Evolutionary conservation across 2,888 invertebrate genomes (phyloP).

Genomic region (Lamellibrachia columna): DNA sequence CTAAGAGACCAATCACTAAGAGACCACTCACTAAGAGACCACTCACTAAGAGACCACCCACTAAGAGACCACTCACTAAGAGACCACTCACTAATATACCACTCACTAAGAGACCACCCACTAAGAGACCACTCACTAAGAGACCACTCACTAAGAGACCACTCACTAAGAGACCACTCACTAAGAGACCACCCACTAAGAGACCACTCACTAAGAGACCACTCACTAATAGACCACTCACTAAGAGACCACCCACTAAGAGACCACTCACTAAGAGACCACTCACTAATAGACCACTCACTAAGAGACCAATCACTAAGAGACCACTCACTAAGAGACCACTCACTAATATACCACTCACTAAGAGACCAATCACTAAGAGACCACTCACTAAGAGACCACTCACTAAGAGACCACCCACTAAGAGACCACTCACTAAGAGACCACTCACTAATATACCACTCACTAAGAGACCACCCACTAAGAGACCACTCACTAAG

Average conservation of each 20-base stretch:
- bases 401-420: background rate
- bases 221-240: background rate
- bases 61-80: background rate
- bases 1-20: background rate
- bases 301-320: background rate
- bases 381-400: background rate
- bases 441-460: background rate
- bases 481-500: constrained; percentile 7
- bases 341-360: background rate
- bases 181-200: background rate
- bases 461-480: background rate
- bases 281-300: background rate
- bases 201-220: no score
- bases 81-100: background rate
- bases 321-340: background rate
- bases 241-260: background rate
- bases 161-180: background rate
- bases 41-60: background rate
- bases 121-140: constrained; percentile 7
- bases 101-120: background rate
- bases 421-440: background rate
- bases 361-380: background rate
- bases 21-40: background rate
- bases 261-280: background rate
- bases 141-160: background rate